Evolutionary conservation across 1,140 invertebrate genomes (phyloP), one percentile per base, ranked within the genome.

Genomic region (Branchinecta lynchi): DNA sequence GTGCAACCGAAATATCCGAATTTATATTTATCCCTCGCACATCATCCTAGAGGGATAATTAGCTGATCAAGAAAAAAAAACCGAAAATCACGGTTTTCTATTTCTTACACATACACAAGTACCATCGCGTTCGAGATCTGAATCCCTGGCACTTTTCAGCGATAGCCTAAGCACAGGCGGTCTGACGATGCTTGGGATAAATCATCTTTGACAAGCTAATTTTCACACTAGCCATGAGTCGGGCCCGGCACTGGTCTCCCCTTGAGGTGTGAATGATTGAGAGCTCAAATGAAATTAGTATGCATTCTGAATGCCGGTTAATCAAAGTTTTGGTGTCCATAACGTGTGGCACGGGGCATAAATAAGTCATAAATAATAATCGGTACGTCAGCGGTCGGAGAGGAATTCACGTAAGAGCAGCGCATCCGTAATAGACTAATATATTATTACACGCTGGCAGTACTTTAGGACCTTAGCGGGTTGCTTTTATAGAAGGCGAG

Each of bases 331-430:
- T 60, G 51, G 51, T 60, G 51, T 60, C 51, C 17, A 60, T 60
- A 60, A 60, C 51, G 51, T 60, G 51, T 60, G 51, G 51, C 51
- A 60, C 51, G 51, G 51, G 51, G 51, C 17, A 60, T 60, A 60
- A 60, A 60, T 60, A 60, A 60, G 51, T 60, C 51, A 60, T 60
- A 60, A 60, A 60, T 60, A 60, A 60, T 60, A 12, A 60, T 60
- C 17, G 51, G 51, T 60, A 60, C 17, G 51, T 60, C 51, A 15
- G 51, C 17, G 17, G 6, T 3, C 51, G 17, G 51, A 20, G 12
- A 15, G 51, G 51, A 60, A 60, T 60, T 60, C 51, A 60, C 51
- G 51, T 60, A 60, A 60, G 51, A 60, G 51, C 12, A 15, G 51
- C 51, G 12, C 51, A 60, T 15, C 17, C 51, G 12, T 60, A 20